A percentile compares a stretch with the other conserved stretches of the same genome.
Conservation (phyloP, 2,113 vertebrate genomes). For the Isichthys henryi region DNA sequence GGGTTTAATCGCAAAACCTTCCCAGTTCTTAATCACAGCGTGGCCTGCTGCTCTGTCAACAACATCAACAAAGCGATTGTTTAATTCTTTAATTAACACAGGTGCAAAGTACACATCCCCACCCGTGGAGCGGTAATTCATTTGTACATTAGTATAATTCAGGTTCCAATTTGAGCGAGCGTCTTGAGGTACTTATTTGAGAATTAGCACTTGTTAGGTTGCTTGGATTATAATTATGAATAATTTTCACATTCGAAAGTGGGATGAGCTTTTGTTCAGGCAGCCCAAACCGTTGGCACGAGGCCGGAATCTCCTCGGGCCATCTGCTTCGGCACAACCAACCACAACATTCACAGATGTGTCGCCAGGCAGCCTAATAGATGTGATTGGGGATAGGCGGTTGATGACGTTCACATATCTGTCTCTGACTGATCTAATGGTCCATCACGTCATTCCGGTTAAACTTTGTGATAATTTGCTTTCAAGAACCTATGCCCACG, state of each 20-base stretch:
- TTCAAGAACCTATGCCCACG: neutral
- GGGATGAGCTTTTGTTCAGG: neutral
- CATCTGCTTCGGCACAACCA: neutral
- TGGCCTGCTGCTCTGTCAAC: neutral
- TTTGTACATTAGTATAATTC: neutral
- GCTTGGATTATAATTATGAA: neutral
- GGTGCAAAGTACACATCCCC: neutral
- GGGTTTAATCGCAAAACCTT: neutral
- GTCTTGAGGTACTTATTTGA: neutral
- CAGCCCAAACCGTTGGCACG: neutral
- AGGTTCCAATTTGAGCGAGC: neutral
- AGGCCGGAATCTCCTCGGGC: neutral
- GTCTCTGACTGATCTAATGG: neutral
- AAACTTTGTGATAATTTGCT: neutral
- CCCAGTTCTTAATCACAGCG: neutral
- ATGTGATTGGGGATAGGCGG: neutral
- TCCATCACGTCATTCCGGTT: neutral
- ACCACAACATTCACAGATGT: neutral
- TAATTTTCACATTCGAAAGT: neutral
- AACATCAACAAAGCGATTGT: neutral
- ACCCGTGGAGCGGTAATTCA: neutral
- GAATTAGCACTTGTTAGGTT: neutral
- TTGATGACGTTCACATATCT: neutral
- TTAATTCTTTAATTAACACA: constrained; percentile 5
- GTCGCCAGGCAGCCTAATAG: neutral